Conservation (phyloP, 1,140 invertebrate species). For the Phymorhynchus buccinoides region DNA sequence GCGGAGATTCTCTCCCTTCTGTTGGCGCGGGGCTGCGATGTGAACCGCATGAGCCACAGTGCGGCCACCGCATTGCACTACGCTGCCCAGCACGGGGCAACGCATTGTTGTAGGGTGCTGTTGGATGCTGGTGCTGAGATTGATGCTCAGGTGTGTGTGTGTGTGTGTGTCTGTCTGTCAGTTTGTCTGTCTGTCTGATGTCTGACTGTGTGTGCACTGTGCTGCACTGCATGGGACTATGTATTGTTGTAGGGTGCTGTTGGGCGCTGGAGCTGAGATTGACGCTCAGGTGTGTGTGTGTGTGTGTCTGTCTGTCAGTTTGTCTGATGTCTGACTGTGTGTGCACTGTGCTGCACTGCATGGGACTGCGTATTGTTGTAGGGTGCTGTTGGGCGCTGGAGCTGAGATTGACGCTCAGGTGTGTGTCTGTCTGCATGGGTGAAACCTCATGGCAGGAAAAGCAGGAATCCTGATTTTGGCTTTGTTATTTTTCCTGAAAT, state of each 20-base stretch:
- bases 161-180: too few relatives aligned
- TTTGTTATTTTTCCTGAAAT: too few relatives aligned
- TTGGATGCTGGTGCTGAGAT: conserved; percentile 65
- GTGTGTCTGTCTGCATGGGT: background rate
- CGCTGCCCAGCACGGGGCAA: conserved; percentile 68
- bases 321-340: too few relatives aligned
- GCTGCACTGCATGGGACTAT: conserved; percentile 69
- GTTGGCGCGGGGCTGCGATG: conserved; percentile 80
- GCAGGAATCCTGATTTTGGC: too few relatives aligned
- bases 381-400: conserved; percentile 58
- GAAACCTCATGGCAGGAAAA: too few relatives aligned
- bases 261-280: conserved; percentile 64
- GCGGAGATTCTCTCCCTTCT: conserved; percentile 86
- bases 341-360: conserved; percentile 72
- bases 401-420: conserved; percentile 65
- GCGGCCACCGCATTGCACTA: conserved; percentile 71
- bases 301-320: too few relatives aligned
- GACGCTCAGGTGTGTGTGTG: conserved; percentile 52
- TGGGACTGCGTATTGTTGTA: conserved; percentile 60
- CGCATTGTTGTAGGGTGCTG: conserved; percentile 59
- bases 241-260: conserved; percentile 59
- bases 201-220: conserved; percentile 58
- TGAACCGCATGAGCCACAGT: conserved; percentile 70
- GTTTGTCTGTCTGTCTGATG: too few relatives aligned
- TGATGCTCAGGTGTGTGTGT: conserved; percentile 53